Evolutionary conservation across 2,113 vertebrate genomes (phyloP).

Genomic region (Pseudorasbora parva): DNA sequence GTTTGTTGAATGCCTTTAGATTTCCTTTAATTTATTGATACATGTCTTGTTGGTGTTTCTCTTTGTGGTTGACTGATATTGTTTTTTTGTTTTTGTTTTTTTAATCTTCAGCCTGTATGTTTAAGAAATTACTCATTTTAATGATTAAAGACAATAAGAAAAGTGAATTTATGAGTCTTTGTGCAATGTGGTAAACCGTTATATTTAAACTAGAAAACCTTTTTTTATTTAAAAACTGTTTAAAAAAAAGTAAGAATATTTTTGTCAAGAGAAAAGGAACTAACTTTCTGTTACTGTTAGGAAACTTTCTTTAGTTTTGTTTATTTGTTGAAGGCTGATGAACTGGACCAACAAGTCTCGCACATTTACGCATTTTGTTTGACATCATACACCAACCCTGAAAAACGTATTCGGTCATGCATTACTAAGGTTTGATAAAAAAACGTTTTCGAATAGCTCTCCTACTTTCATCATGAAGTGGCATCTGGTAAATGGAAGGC

Average conservation of each 20-base stretch:
- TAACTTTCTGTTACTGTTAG: not conserved
- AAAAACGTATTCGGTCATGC: not conserved
- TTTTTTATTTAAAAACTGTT: no score
- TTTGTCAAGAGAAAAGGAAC: not conserved
- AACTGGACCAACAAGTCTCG: not conserved
- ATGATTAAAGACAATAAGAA: not conserved
- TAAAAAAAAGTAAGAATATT: not conserved
- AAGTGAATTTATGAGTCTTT: not conserved
- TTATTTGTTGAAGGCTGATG: not conserved
- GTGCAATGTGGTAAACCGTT: not conserved
- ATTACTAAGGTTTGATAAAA: not conserved
- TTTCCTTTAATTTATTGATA: not conserved
- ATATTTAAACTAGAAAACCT: not conserved
- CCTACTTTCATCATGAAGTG: not conserved
- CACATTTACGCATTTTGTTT: not conserved
- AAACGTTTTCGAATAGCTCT: not conserved
- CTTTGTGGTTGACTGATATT: not conserved
- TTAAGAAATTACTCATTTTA: not conserved
- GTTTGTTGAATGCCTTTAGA: not conserved
- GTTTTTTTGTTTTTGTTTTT: not conserved
- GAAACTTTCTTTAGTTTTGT: not conserved
- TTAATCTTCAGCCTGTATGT: not conserved
- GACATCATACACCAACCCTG: not conserved
- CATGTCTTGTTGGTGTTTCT: not conserved
- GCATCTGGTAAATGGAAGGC: not conserved